Base-by-base conservation (phyloP, 2,113 vertebrate genomes). In the Apaloderma vittatum region DNA sequence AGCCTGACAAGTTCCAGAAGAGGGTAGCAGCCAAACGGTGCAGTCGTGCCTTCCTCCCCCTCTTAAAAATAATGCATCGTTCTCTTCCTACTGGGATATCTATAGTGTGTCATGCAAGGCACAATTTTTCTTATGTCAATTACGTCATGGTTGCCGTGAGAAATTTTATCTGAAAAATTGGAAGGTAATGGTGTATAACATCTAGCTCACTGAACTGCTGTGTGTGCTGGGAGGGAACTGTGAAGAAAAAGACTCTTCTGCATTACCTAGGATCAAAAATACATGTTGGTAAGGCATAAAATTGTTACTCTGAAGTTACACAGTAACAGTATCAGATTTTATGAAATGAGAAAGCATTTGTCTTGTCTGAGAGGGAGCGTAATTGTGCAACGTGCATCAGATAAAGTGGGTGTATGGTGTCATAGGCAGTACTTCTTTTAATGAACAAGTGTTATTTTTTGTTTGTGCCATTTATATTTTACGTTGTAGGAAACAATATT, bases 31-130 rank as follows among this genome's bases (percentile, higher is more conserved):
- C 24, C 34, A 3, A 58, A 27, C 7, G 27, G 16, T 49, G 63
- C 54, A 4, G 3, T 9, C 4, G 1, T 46, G 22, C 16, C 1
- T 58, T 72, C 27, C 36, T 70, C 36, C 49, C 2, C 27, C 49
- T 29, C 40, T 17, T 36, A 58, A 15, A 19, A 72, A 23, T 16
- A 20, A n/a, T 16, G 2, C 7, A 6, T 21, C 12, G 0, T 14
- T 8, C 22, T 78, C 2, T 8, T 43, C 30, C 54, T 21, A 2
- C 7, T 0, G 2, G n/a, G 21, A 1, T 5, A 2, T 5, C 74
- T 55, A 4, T 4, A 34, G 8, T 8, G 59, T 63, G 32, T 48
- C 57, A 18, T 4, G 8, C 19, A 23, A 24, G 0, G 34, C 82
- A 70, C 45, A 48, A 51, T 2, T 27, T 2, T 67, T 49, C 57